Evolutionary conservation across 2,113 vertebrate species (phyloP), one percentile per base, ranked within the genome.

Genomic region (Caretta caretta): DNA sequence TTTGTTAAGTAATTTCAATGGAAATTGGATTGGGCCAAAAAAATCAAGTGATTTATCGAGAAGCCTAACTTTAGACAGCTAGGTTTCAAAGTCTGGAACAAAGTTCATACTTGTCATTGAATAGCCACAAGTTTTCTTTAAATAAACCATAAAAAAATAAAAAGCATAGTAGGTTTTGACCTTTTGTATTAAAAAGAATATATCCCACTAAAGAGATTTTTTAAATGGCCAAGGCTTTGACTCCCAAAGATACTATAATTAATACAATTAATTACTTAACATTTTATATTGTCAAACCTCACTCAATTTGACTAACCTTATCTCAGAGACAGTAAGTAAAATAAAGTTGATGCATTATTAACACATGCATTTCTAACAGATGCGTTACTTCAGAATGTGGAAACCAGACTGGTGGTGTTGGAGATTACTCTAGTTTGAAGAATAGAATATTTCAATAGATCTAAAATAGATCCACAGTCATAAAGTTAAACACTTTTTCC

Each of bases 1-100:
- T 75, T 35, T 91, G 46, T 86, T 57, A 94, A 95, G 96, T 87
- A 87, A 35, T 96, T 94, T 79, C n/a, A 75, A 0, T 19, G 5
- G 88, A 89, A 86, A 5, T 80, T 86, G 92, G 14, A 65, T 53
- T 17, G 14, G 3, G 8, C 20, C 19, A 90, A 90, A 72, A 42
- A 20, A 72, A 72, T 72, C 76, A 2, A 17, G 24, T 42, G 38
- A 78, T 81, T 82, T 54, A n/a, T 82, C 50, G 38, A 42, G n/a
- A 25, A 27, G 51, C 20, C 53, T 38, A 24, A 9, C 24, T 82
- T 82, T 54, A 82, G 80, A n/a, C 22, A 42, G 11, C n/a, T 24
- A 38, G 69, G 19, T 72, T 35, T 5, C 5, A 31, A 89, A 90
- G 49, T 90, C 3, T 69, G 78, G 51, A 92, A 10, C 22, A 31